Evolutionary conservation across 2,113 vertebrate genomes (phyloP), one percentile per base, ranked within the genome.

Genomic region (Leptobrachium ailaonicum): DNA sequence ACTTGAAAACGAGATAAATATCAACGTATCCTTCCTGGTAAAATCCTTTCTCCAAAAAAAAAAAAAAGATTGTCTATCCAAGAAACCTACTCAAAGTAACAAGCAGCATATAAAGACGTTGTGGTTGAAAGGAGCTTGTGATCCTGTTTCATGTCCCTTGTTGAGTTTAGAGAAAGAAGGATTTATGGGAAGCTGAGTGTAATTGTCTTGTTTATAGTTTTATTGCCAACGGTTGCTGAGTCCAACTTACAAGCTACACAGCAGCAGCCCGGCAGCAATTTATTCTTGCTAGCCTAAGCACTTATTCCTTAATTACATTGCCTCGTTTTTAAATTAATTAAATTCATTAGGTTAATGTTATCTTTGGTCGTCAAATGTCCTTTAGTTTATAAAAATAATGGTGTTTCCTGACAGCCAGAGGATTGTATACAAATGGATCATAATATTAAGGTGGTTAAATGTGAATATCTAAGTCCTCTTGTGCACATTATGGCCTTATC

Each of bases 201-300:
- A 54, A 54, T 54, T 8, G 50, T 12, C 6, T 60, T 60, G 56
- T 60, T 60, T 12, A 60, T 11, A 60, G 3, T 60, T 7, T 60
- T 60, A 60, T 60, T 60, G 56, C 56, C 56, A 60, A 60, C 13
- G 11, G 56, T 60, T 60, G 56, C 56, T 14, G 11, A 60, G 56
- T 12, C 56, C 56, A 60, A 60, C 13, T 13, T 8, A 50, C 8
- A 8, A 50, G 47, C 47, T 50, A 50, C 56, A 60, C 56, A 60
- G 11, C 11, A 60, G 8, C 56, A 60, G 56, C 4, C 3, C 13
- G 56, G 56, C 56, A 60, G 56, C 6, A 60, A 60, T 60, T 60
- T 60, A 60, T 60, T 60, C 56, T 14, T 60, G 56, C 56, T 10
- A 60, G 56, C 56, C 56, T 60, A 60, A 60, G 56, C 56, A 60